A percentile compares a stretch with the other conserved stretches of the same genome.
Evolutionary conservation across 30 jellyfish, hydroid and myxozoan genomes (phyloP).

Genomic region (Turritopsis dohrnii): DNA sequence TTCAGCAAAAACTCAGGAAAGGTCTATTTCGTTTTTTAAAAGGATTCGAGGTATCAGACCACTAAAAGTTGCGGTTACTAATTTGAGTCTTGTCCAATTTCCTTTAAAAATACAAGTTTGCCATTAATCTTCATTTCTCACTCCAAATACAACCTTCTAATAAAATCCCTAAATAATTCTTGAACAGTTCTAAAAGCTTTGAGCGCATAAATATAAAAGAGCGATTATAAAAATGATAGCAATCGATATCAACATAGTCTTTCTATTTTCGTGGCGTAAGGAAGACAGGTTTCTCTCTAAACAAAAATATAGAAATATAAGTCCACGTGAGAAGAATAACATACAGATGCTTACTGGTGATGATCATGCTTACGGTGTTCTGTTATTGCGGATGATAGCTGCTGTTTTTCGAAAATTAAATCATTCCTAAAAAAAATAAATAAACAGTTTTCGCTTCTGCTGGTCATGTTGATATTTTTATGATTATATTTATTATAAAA

Average conservation of each 20-base stretch:
- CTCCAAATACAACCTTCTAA: neutral
- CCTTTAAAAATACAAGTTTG: too few species aligned
- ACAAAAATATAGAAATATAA: too few species aligned
- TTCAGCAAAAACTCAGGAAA: too few species aligned
- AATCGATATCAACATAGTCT: constrained; percentile 14
- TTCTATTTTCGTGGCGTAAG: constrained; percentile 20
- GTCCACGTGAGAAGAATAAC: neutral
- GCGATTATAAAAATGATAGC: constrained; percentile 10
- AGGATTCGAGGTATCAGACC: too few species aligned
- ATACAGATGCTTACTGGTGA: neutral
- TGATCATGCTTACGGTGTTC: neutral
- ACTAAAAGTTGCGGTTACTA: too few species aligned
- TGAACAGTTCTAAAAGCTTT: neutral
- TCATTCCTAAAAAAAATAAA: neutral
- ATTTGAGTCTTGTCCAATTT: too few species aligned
- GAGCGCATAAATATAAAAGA: constrained; percentile 5
- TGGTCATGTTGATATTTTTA: too few species aligned
- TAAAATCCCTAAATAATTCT: neutral
- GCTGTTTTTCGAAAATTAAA: neutral
- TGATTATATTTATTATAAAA: too few species aligned
- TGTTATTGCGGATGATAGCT: constrained; percentile 4
- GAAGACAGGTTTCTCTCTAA: constrained; percentile 1
- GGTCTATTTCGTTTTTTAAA: too few species aligned
- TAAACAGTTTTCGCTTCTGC: too few species aligned
- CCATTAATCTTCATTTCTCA: too few species aligned